Conservation (phyloP, 2,888 invertebrate genomes). For the Dryobotodes eremita region DNA sequence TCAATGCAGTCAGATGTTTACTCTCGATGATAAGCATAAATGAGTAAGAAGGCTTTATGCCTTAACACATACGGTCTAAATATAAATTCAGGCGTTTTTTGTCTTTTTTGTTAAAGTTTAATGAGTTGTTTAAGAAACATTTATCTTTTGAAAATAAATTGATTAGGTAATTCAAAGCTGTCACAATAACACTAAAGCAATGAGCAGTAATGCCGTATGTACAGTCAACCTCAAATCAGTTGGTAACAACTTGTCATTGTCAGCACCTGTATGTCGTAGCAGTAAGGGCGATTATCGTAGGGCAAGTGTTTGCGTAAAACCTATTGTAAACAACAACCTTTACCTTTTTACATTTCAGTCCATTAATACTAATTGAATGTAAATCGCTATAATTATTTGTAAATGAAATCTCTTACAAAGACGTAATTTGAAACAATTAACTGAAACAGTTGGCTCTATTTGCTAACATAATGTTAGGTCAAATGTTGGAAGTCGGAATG, state of each 20-base stretch:
- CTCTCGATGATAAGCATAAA: no score
- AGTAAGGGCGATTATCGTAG: no score
- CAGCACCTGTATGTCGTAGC: no score
- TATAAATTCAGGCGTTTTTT: not conserved
- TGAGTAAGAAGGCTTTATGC: no score
- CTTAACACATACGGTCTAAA: not conserved
- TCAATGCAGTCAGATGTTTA: no score
- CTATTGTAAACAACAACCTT: no score
- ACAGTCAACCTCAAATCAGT: no score
- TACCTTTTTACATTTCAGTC: not conserved
- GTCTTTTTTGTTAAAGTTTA: not conserved
- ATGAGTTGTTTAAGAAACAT: no score
- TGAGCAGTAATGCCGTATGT: not conserved
- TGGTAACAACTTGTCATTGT: not conserved
- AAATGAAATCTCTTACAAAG: slow-evolving; percentile 11
- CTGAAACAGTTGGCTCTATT: slow-evolving; percentile 12
- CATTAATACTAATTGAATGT: not conserved
- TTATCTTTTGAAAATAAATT: not conserved
- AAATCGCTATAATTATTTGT: not conserved
- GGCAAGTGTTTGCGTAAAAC: not conserved
- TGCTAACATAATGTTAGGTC: slow-evolving; percentile 53
- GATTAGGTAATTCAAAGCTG: not conserved
- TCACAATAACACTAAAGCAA: not conserved
- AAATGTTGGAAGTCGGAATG: slow-evolving; percentile 73
- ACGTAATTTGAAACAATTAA: slow-evolving; percentile 20